phyloP scores from a whole-genome alignment of 2,113 vertebrate genomes.

The Cottus gobio region DNA sequence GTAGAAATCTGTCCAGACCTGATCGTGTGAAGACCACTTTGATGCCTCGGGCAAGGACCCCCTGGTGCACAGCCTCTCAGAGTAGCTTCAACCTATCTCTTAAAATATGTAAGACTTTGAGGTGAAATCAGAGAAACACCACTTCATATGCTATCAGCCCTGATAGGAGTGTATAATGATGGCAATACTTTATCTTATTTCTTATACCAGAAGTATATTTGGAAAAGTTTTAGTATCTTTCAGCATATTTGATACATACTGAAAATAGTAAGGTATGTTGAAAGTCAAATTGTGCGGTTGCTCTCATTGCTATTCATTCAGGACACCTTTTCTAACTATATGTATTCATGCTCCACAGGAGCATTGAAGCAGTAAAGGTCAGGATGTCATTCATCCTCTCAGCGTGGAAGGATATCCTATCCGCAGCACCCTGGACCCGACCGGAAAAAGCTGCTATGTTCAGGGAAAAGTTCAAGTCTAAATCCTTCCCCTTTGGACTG shows the following conservation, averaged over 20 bases:
- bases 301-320: constrained; percentile 29
- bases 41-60: constrained; percentile 4
- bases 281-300: constrained; percentile 1
- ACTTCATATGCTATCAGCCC: not conserved
- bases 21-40: constrained; percentile 17
- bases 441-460: constrained; percentile 53
- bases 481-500: constrained; percentile 23
- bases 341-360: constrained; percentile 30
- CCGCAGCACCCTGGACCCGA: constrained; percentile 44
- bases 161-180: not conserved
- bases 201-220: not conserved
- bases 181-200: not conserved
- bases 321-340: constrained; percentile 41
- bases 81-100: constrained; percentile 1
- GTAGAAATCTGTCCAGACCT: constrained; percentile 18
- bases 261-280: not conserved
- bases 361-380: constrained; percentile 61
- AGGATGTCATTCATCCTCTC: constrained; percentile 73
- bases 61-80: not conserved
- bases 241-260: not conserved
- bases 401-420: constrained; percentile 67
- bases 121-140: constrained; percentile 1
- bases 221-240: not conserved
- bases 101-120: constrained; percentile 1
- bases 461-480: constrained; percentile 64